Base-by-base conservation (phyloP, 2,113 vertebrate species). In the Physeter macrocephalus region DNA sequence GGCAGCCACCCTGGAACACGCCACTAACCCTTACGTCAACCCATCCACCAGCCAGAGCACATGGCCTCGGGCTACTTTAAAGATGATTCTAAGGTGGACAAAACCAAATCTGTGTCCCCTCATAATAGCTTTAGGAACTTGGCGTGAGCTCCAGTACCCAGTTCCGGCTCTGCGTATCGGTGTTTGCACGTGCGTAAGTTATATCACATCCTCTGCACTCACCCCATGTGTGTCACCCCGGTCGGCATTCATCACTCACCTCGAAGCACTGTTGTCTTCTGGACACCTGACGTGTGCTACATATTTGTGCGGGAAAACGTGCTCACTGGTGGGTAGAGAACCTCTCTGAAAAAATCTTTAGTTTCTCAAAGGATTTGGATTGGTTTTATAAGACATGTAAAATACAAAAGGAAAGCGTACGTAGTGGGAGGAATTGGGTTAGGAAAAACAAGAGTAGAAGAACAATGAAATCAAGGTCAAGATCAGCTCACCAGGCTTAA, bases 331-430 rank as follows among this genome's bases (percentile, higher is more conserved):
- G 10, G 36, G 7, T 20, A 78, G 8, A 78, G 6, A 4, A 4
- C 54, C 39, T 69, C 31, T 67, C 1, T 21, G 88, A 15, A 75
- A 75, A 49, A 8, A 2, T 59, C 29, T 80, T 59, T 36, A 67
- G 31, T 93, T 85, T 92, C 94, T 71, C 84, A 61, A 80, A 95
- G 71, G 62, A 34, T 20, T 27, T 43, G 27, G 84, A 36, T n/a
- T 78, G 34, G 5, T 62, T 75, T 88, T 89, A 61, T 31, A 82
- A 59, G 15, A 29, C 25, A 41, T 41, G 6, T 71, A 59, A 77
- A 74, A 92, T 52, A 31, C 6, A 39, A 66, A 81, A 74, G 39
- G 18, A 25, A 4, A 64, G 21, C 43, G 49, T 31, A 29, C 69
- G 25, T 8, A 41, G 21, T 85, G 25, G 18, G 67, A 67, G 25